Evolutionary conservation across 2,797 vertebrate genomes (phyloP).

Genomic region (Spinus olivaceus): DNA sequence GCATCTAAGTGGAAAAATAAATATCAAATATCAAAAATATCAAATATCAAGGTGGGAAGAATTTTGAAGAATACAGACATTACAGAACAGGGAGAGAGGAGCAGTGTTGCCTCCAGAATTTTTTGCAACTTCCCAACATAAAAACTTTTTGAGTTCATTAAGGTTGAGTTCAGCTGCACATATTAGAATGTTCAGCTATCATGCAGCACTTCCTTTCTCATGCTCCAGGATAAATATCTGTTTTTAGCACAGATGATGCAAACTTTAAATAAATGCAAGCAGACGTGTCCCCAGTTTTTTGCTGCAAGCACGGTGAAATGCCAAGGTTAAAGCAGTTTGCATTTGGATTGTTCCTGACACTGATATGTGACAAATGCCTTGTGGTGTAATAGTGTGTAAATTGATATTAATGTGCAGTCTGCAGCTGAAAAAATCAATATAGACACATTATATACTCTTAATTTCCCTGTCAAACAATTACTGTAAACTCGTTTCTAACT

Average conservation of each 20-base stretch:
- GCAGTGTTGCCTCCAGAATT: background rate
- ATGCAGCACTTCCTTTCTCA: background rate
- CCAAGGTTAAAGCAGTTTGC: background rate
- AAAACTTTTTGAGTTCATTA: background rate
- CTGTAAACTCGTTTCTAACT: background rate
- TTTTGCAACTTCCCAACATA: background rate
- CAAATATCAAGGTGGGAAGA: background rate
- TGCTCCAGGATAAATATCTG: background rate
- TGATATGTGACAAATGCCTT: background rate
- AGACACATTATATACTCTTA: background rate
- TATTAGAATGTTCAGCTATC: background rate
- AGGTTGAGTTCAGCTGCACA: background rate
- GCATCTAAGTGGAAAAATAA: background rate
- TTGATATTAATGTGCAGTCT: background rate
- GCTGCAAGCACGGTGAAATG: background rate
- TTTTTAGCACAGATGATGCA: background rate
- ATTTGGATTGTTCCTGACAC: background rate
- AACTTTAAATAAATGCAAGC: background rate
- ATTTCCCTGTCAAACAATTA: background rate
- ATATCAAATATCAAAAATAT: too few species aligned
- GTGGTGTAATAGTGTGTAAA: background rate
- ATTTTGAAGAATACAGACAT: background rate
- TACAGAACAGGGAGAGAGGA: rapidly evolving
- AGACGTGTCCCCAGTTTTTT: background rate
- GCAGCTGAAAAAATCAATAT: background rate